A percentile compares a stretch with the other conserved stretches of the same genome.
Evolutionary conservation across 2,797 vertebrate genomes (phyloP).

Genomic region (Sarcoramphus papa): DNA sequence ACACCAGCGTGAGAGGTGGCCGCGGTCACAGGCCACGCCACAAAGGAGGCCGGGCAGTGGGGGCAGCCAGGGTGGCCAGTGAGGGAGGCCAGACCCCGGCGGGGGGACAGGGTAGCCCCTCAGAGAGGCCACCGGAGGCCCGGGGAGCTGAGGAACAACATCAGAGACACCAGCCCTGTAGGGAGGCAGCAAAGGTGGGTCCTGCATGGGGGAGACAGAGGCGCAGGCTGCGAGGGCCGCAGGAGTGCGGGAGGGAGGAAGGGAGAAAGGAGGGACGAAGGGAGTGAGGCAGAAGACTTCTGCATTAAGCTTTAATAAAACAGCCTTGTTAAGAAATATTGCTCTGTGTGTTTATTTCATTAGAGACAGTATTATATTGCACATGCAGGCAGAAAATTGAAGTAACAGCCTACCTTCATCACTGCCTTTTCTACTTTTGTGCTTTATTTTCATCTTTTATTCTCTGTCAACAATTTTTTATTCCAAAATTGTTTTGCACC

Average conservation of each 20-base stretch:
- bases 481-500: background rate
- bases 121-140: background rate
- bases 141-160: rapidly evolving
- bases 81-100: rapidly evolving
- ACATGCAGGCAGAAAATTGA: background rate
- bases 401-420: background rate
- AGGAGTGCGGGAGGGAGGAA: background rate
- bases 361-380: background rate
- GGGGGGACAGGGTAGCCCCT: background rate
- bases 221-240: rapidly evolving
- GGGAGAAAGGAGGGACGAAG: background rate
- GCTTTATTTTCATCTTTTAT: background rate
- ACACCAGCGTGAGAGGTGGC: too few species aligned
- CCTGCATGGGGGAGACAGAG: background rate
- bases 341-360: background rate
- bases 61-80: rapidly evolving
- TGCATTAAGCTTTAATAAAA: background rate
- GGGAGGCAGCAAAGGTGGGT: background rate
- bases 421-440: background rate
- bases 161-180: background rate
- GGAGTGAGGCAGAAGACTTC: background rate
- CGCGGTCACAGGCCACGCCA: rapidly evolving
- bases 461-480: background rate
- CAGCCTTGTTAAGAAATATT: background rate
- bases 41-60: rapidly evolving